Conservation (phyloP, 2,888 invertebrate genomes). For the Hofmannophila pseudospretella region DNA sequence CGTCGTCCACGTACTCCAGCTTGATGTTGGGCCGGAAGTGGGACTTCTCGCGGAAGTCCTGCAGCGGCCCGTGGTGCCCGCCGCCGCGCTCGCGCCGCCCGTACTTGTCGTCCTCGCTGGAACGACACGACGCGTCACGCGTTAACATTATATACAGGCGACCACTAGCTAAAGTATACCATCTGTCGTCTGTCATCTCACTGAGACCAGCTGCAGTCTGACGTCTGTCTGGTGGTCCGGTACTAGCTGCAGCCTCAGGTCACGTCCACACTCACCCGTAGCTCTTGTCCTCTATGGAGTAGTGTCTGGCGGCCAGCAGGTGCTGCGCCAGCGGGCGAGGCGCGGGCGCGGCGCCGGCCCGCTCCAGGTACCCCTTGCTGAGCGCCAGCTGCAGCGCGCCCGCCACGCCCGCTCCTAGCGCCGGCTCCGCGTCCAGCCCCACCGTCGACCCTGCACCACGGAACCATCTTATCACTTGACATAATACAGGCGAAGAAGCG, state of each 20-base stretch:
- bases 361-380: conserved; percentile 96
- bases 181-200: too few relatives aligned
- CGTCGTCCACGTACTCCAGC: conserved; percentile 97
- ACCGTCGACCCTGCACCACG: conserved; percentile 48
- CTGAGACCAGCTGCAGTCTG: too few relatives aligned
- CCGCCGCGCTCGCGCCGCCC: conserved; percentile 81
- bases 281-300: conserved; percentile 58
- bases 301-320: conserved; percentile 34
- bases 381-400: conserved; percentile 93
- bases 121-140: conserved; percentile 4
- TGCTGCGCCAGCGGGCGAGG: conserved; percentile 49
- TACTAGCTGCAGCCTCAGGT: too few relatives aligned
- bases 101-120: conserved; percentile 87
- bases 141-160: background rate
- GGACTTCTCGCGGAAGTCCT: conserved; percentile 95
- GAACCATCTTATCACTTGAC: too few relatives aligned
- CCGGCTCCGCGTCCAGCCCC: conserved; percentile 93
- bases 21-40: conserved; percentile 92
- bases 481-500: too few relatives aligned
- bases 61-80: conserved; percentile 88
- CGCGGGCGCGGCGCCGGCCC: conserved; percentile 84
- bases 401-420: conserved; percentile 93
- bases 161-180: too few relatives aligned
- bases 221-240: too few relatives aligned
- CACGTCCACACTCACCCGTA: conserved; percentile 83